Evolutionary conservation across 1,140 invertebrate species (phyloP).

Genomic region (Magallana gigas): DNA sequence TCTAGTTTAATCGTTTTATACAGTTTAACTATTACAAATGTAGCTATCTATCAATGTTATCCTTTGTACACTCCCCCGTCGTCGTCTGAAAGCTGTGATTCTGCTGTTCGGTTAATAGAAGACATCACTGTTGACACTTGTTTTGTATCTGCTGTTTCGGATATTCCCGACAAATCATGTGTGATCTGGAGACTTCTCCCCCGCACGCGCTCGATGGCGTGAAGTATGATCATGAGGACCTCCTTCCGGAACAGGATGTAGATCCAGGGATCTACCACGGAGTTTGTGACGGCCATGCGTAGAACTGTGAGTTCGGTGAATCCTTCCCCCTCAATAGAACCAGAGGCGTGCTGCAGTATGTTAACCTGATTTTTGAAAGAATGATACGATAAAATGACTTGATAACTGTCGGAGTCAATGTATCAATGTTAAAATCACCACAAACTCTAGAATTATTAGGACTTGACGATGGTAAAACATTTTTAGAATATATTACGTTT

Average conservation of each 20-base stretch:
- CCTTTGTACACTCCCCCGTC: constrained; percentile 1
- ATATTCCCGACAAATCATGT: neutral
- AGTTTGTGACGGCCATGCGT: constrained; percentile 14
- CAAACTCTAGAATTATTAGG: too few relatives aligned
- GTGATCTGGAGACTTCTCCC: neutral
- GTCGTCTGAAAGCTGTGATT: neutral
- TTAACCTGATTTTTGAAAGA: neutral
- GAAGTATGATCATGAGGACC: neutral
- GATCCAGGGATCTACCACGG: constrained; percentile 5
- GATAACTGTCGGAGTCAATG: too few relatives aligned
- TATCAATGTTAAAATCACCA: too few relatives aligned
- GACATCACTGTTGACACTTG: neutral
- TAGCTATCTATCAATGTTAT: neutral
- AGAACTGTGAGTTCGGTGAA: neutral
- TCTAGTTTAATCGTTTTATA: neutral
- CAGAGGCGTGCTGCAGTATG: constrained; percentile 9
- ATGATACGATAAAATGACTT: neutral
- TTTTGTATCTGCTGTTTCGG: neutral
- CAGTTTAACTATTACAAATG: neutral
- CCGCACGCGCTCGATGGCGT: neutral
- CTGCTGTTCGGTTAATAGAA: neutral
- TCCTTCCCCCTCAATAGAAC: neutral
- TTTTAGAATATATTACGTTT: too few relatives aligned
- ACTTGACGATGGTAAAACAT: too few relatives aligned
- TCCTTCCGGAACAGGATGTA: constrained; percentile 22